A percentile compares a stretch with the other conserved stretches of the same genome.
Evolutionary conservation across 2,888 invertebrate species (phyloP).

Genomic region (Nephrotoma appendiculata): DNA sequence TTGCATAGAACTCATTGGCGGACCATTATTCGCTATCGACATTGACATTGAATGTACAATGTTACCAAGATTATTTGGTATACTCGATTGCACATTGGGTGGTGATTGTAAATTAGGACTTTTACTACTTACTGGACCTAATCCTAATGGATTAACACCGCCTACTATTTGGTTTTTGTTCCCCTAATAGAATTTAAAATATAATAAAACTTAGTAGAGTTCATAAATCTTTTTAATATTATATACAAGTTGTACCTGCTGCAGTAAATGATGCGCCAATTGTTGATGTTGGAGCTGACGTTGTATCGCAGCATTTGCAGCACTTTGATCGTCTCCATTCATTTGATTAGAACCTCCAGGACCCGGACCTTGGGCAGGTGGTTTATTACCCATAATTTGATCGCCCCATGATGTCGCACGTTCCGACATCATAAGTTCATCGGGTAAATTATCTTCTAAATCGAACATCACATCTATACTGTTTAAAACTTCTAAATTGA

Average conservation of each 20-base stretch:
- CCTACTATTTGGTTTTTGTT: slow-evolving; percentile 29
- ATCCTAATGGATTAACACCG: slow-evolving; percentile 44
- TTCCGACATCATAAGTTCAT: slow-evolving; percentile 72
- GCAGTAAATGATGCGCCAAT: slow-evolving; percentile 53
- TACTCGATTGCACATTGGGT: slow-evolving; percentile 62
- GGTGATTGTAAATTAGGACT: slow-evolving; percentile 76
- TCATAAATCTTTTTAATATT: not conserved
- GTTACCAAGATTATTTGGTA: slow-evolving; percentile 61
- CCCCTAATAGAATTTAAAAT: slow-evolving; percentile 15
- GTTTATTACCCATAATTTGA: slow-evolving; percentile 49
- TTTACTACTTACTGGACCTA: slow-evolving; percentile 64
- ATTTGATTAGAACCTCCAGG: slow-evolving; percentile 52
- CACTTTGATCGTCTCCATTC: slow-evolving; percentile 48
- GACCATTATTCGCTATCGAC: slow-evolving; percentile 62
- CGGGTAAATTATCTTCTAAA: slow-evolving; percentile 83
- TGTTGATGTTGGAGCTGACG: slow-evolving; percentile 40
- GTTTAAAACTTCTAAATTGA: slow-evolving; percentile 35
- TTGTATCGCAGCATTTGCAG: slow-evolving; percentile 17
- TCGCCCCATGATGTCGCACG: slow-evolving; percentile 59
- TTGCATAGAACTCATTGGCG: slow-evolving; percentile 59
- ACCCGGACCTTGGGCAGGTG: slow-evolving; percentile 71
- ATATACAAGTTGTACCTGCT: slow-evolving; percentile 32
- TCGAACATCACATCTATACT: slow-evolving; percentile 69
- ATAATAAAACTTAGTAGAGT: not conserved
- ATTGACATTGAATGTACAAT: slow-evolving; percentile 52